Percentiles rank a stretch among this genome's conserved stretches.
These are phyloP conservation scores for Drosophila oshimai DNA, from an alignment of 1,140 invertebrate genomes.

Conservation along the genomic window DNA sequence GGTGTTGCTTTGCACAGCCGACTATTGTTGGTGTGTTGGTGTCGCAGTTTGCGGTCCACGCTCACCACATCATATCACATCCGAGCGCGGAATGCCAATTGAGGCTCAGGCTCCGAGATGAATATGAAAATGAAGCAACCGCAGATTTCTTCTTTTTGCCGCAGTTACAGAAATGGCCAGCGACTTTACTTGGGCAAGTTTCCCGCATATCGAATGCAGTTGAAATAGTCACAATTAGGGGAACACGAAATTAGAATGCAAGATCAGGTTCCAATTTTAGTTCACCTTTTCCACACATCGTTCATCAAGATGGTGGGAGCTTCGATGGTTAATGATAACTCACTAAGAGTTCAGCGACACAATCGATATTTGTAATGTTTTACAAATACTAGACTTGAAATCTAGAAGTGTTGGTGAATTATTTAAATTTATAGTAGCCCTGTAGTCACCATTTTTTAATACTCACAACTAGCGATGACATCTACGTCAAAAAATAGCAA, in stretches of 20 bases:
- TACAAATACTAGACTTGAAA: too few species aligned
- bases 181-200: conserved; percentile 44
- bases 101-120: conserved; percentile 17
- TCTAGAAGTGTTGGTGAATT: too few species aligned
- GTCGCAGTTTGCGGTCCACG: conserved; percentile 45
- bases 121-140: conserved; percentile 69
- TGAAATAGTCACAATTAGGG: conserved; percentile 60
- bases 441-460: too few species aligned
- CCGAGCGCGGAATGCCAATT: conserved; percentile 40
- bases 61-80: conserved; percentile 50
- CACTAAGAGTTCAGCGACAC: too few species aligned
- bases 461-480: too few species aligned
- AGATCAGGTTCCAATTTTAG: conserved; percentile 9
- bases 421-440: too few species aligned
- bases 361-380: too few species aligned
- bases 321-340: background rate
- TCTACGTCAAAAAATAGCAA: too few species aligned
- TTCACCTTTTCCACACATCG: background rate
- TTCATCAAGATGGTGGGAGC: background rate
- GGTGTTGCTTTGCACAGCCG: background rate
- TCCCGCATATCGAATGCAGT: conserved; percentile 45
- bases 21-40: conserved; percentile 40
- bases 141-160: background rate
- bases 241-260: conserved; percentile 54
- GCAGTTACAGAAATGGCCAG: conserved; percentile 47